Evolutionary conservation across 2,888 invertebrate species (phyloP).

Genomic region (Taphrorychus bicolor): DNA sequence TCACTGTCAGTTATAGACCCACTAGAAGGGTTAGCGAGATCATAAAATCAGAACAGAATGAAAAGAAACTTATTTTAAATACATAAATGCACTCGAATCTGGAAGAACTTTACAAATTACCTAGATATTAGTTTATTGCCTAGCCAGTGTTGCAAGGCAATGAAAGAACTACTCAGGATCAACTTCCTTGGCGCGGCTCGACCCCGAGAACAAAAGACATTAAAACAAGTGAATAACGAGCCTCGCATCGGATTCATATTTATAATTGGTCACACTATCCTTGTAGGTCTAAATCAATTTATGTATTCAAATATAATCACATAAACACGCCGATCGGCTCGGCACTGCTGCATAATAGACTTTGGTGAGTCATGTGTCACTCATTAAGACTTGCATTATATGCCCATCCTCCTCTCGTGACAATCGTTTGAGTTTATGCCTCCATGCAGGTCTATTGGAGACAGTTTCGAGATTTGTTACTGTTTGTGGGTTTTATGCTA

Average conservation of each 20-base stretch:
- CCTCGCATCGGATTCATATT: slow-evolving; percentile 40
- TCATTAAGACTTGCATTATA: slow-evolving; percentile 36
- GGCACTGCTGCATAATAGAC: slow-evolving; percentile 29
- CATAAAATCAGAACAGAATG: too few species aligned
- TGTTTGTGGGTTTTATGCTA: background rate
- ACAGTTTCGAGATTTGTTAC: background rate
- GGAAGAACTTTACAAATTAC: too few species aligned
- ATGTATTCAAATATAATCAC: slow-evolving; percentile 54
- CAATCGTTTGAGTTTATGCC: background rate
- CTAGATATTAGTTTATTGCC: too few species aligned
- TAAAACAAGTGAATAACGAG: slow-evolving; percentile 21
- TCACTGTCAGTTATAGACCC: too few species aligned
- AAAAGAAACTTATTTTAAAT: too few species aligned
- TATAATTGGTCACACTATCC: slow-evolving; percentile 50
- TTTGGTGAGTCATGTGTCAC: slow-evolving; percentile 36
- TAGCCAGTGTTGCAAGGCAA: too few species aligned
- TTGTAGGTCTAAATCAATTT: slow-evolving; percentile 53
- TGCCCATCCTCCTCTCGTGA: slow-evolving; percentile 2
- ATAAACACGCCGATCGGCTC: slow-evolving; percentile 46
- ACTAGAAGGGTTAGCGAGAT: too few species aligned
- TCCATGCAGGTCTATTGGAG: background rate
- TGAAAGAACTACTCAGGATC: too few species aligned
- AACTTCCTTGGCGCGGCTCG: background rate
- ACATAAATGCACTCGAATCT: too few species aligned
- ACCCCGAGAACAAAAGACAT: slow-evolving; percentile 19